Conservation (phyloP, 1,140 invertebrate genomes). For the Ostrea edulis region DNA sequence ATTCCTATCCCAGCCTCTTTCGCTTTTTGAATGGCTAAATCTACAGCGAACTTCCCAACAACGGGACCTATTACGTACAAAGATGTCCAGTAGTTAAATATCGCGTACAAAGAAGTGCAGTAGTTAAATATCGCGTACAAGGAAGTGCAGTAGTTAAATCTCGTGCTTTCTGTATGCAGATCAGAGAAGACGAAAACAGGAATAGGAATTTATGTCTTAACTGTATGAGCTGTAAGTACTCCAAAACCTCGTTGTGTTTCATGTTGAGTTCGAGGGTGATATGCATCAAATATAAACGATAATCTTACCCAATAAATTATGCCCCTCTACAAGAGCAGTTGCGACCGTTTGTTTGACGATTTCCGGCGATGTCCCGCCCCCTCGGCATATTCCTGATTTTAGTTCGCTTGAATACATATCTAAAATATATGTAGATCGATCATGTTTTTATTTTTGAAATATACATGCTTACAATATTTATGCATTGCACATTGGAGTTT, state of each 20-base stretch:
- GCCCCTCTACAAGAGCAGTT: slow-evolving; percentile 91
- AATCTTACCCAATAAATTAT: slow-evolving; percentile 86
- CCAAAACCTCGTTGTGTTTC: no score
- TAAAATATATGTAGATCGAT: slow-evolving; percentile 60
- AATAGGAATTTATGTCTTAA: no score
- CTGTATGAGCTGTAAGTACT: no score
- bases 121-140: no score
- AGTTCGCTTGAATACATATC: slow-evolving; percentile 84
- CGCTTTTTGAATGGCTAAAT: slow-evolving; percentile 93
- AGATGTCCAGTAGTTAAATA: neutral
- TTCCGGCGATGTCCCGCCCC: slow-evolving; percentile 83
- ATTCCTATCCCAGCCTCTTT: slow-evolving; percentile 91
- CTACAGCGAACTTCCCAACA: slow-evolving; percentile 94
- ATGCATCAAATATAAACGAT: neutral
- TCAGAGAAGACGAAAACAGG: no score
- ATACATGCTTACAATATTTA: neutral
- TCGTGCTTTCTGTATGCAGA: no score
- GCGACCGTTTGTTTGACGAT: slow-evolving; percentile 87
- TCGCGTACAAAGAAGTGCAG: neutral
- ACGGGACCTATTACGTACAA: slow-evolving; percentile 84
- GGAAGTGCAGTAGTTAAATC: neutral
- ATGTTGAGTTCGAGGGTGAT: neutral
- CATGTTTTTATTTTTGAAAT: no score
- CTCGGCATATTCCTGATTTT: slow-evolving; percentile 77
- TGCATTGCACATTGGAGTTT: neutral